A percentile compares a stretch with the other conserved stretches of the same genome.
phyloP scores from a whole-genome alignment of 2,113 vertebrate genomes.

The Carassius gibelio region DNA sequence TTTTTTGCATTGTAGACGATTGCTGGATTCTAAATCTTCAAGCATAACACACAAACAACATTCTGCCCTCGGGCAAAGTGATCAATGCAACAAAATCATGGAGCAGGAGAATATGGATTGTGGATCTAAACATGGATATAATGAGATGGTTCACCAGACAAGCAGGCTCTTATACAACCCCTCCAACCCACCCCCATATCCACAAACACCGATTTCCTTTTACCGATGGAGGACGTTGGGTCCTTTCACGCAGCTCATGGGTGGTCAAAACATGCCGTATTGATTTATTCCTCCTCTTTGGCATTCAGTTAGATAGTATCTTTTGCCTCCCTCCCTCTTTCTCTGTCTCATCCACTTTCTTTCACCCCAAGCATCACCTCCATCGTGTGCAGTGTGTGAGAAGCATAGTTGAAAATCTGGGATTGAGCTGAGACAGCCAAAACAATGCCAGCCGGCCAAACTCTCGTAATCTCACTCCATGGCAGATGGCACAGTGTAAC shows the following conservation, averaged over 20 bases:
- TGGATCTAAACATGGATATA: not conserved
- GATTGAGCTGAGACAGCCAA: conserved; percentile 62
- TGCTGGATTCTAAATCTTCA: not conserved
- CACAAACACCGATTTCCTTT: conserved; percentile 17
- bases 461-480: conserved; percentile 71
- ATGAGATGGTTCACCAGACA: conserved; percentile 17
- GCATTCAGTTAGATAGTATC: conserved; percentile 27
- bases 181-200: not conserved
- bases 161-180: not conserved
- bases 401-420: conserved; percentile 54
- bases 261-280: conserved; percentile 30
- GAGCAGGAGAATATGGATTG: conserved; percentile 8
- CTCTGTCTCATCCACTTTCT: conserved; percentile 28
- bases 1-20: not conserved
- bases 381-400: conserved; percentile 21
- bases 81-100: conserved; percentile 10
- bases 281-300: conserved; percentile 26
- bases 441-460: conserved; percentile 70
- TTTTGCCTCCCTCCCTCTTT: conserved; percentile 25
- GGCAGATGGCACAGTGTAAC: conserved; percentile 76
- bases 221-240: not conserved
- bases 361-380: conserved; percentile 41
- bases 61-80: not conserved
- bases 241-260: not conserved
- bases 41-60: not conserved